Evolutionary conservation across 2,113 vertebrate genomes (phyloP).

Genomic region (Aptenodytes patagonicus): DNA sequence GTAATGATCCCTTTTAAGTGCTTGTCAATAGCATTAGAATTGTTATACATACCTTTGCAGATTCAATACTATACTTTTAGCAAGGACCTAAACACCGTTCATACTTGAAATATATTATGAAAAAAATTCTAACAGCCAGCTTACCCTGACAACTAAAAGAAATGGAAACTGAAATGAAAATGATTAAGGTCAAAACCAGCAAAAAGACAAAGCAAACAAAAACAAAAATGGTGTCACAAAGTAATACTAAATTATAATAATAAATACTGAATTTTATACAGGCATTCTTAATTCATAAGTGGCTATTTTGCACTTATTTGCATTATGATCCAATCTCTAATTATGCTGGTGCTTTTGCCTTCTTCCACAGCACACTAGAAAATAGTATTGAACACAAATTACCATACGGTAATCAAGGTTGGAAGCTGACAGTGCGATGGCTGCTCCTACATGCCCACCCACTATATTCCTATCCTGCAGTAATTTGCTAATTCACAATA

Average conservation of each 20-base stretch:
- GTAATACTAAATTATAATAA: background rate
- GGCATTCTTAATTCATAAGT: background rate
- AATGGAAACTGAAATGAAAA: background rate
- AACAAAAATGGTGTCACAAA: background rate
- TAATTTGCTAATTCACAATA: background rate
- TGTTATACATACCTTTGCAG: background rate
- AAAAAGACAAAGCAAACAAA: background rate
- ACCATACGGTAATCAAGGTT: background rate
- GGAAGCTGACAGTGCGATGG: background rate
- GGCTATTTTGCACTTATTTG: background rate
- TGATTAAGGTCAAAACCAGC: background rate
- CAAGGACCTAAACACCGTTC: background rate
- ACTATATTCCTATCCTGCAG: background rate
- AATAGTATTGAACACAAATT: background rate
- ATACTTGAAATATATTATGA: background rate
- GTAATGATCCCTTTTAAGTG: background rate
- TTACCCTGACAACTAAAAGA: background rate
- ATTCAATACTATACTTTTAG: background rate
- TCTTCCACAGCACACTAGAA: background rate
- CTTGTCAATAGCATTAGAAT: background rate
- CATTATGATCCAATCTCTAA: background rate
- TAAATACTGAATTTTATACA: background rate
- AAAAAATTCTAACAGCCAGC: background rate
- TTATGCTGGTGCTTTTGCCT: background rate
- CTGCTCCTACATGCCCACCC: background rate